Base-by-base conservation (phyloP, 2,797 vertebrate species). In the Molossus alvarezi region DNA sequence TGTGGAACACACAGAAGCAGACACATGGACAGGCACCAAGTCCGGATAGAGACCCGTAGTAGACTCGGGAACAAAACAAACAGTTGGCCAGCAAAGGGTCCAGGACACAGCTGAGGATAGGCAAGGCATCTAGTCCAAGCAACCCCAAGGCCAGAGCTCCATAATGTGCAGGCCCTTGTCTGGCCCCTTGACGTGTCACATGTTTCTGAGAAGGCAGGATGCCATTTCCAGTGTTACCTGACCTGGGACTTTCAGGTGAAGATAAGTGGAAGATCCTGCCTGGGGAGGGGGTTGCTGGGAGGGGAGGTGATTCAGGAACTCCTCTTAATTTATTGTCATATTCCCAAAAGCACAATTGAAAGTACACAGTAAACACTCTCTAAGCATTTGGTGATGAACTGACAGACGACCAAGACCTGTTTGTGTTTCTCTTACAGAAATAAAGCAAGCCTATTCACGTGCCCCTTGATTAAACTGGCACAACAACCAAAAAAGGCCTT, bases 201-300 rank as follows among this genome's bases (percentile, higher is more conserved):
- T 23, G 20, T 85, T 95, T 96, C 96, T 95, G 81, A 88, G 92
- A 96, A 97, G 84, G 37, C 91, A 93, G 96, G 97, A 97, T 89
- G 80, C 15, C 1, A 51, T 41, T 17, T 27, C 41, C 64, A 93
- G 57, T 53, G 41, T 94, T 89, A 90, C 92, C 92, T 57, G 93
- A 92, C 85, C 79, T 87, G 95, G 89, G 91, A 77, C 69, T 95
- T 96, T 96, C 55, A 83, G 93, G 83, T 41, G 81, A 55, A 95
- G 57, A 84, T 90, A 88, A 95, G 83, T 69, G 86, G 88, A 83
- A 96, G 92, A 73, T 71, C 87, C 82, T 92, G n/a, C 57, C 84
- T 57, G 55, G n/a, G 91, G 25, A 88, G 8, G 27, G 90, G 12
- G 51, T 8, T 33, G 15, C 51, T 55, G 45, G 29, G 2, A 21